phyloP scores from a whole-genome alignment of 2,797 vertebrate genomes.

The Propithecus perrieri region DNA sequence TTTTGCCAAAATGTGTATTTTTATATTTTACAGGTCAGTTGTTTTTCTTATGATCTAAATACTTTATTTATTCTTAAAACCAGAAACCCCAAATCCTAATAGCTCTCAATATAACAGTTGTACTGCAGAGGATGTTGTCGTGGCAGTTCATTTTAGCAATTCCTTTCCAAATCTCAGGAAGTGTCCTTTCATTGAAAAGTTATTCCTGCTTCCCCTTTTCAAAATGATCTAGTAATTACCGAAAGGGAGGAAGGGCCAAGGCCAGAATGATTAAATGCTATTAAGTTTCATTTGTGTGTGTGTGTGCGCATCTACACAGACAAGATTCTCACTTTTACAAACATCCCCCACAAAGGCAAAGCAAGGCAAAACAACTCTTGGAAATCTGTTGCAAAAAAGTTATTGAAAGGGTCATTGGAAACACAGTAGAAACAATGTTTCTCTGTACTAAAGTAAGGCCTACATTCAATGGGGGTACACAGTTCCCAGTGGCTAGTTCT shows the following conservation, averaged over 20 bases:
- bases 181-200: not conserved
- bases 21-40: not conserved
- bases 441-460: conserved; percentile 6
- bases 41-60: conserved; percentile 8
- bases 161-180: conserved; percentile 10
- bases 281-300: not conserved
- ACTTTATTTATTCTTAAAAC: not conserved
- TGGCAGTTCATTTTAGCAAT: conserved; percentile 37
- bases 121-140: not conserved
- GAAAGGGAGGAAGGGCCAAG: conserved; percentile 1
- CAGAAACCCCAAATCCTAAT: not conserved
- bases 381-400: not conserved
- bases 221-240: conserved; percentile 28
- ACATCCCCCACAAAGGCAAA: conserved; percentile 8
- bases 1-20: conserved; percentile 18
- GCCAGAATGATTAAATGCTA: not conserved
- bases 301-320: not conserved
- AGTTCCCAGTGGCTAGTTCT: conserved; percentile 19
- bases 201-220: not conserved
- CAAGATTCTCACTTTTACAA: not conserved
- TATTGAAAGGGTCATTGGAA: not conserved
- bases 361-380: not conserved
- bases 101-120: not conserved
- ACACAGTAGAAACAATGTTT: not conserved
- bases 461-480: not conserved